phyloP scores from a whole-genome alignment of 1,140 invertebrate species.

The Euwallacea fornicatus region DNA sequence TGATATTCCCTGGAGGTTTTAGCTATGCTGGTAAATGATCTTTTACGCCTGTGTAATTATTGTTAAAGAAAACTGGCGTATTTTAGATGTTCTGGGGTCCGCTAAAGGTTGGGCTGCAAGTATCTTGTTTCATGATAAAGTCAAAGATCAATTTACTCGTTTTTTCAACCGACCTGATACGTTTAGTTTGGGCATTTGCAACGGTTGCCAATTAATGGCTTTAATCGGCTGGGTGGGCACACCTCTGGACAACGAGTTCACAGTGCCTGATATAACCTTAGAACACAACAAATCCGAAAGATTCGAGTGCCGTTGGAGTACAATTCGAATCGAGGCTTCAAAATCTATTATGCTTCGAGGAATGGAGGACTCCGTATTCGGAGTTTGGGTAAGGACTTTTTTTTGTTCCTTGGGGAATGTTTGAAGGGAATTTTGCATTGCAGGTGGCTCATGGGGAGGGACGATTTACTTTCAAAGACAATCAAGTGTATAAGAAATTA shows the following conservation, averaged over 20 bases:
- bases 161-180: slow-evolving; percentile 77
- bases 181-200: slow-evolving; percentile 96
- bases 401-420: neutral
- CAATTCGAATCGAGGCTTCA: slow-evolving; percentile 67
- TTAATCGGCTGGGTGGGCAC: slow-evolving; percentile 73
- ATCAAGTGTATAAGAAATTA: slow-evolving; percentile 60
- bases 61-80: neutral
- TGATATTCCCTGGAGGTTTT: slow-evolving; percentile 96
- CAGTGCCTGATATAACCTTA: slow-evolving; percentile 69
- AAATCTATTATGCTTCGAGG: slow-evolving; percentile 83
- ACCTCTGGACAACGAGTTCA: slow-evolving; percentile 42
- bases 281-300: slow-evolving; percentile 84
- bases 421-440: neutral
- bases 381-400: slow-evolving; percentile 76
- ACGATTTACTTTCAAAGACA: slow-evolving; percentile 63
- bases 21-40: slow-evolving; percentile 81
- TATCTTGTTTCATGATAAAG: slow-evolving; percentile 71
- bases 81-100: slow-evolving; percentile 88
- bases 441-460: slow-evolving; percentile 92
- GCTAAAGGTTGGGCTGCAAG: slow-evolving; percentile 97
- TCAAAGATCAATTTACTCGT: slow-evolving; percentile 69
- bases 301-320: slow-evolving; percentile 90
- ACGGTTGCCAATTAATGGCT: slow-evolving; percentile 95
- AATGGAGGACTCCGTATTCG: slow-evolving; percentile 83
- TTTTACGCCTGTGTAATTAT: slow-evolving; percentile 3